A percentile compares a stretch with the other conserved stretches of the same genome.
Evolutionary conservation across 2,888 invertebrate species (phyloP).

Genomic region (Autographa gamma): DNA sequence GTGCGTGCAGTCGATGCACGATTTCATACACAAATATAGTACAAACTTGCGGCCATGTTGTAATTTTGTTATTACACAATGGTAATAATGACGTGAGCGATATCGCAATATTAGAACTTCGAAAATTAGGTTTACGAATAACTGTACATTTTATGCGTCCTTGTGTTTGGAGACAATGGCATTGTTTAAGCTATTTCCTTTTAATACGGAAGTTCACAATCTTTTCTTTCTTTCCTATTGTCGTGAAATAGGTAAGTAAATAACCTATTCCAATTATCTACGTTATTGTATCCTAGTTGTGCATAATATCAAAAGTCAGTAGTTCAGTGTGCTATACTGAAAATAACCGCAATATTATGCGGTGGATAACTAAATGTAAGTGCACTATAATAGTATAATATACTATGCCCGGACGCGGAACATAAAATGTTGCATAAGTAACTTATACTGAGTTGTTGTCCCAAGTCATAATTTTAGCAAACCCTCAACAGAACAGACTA

Average conservation of each 20-base stretch:
- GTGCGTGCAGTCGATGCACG: slow-evolving; percentile 66
- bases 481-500: slow-evolving; percentile 25
- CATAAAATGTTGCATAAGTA: slow-evolving; percentile 25
- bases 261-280: neutral
- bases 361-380: slow-evolving; percentile 17
- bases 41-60: slow-evolving; percentile 63
- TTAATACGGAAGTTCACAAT: neutral
- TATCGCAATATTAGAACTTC: slow-evolving; percentile 34
- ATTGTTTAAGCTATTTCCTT: slow-evolving; percentile 1
- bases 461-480: slow-evolving; percentile 28
- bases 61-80: slow-evolving; percentile 72
- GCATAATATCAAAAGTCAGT: slow-evolving; percentile 21
- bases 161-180: neutral
- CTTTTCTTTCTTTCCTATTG: neutral
- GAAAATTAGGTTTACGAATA: slow-evolving; percentile 16
- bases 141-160: neutral
- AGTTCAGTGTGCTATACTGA: slow-evolving; percentile 42
- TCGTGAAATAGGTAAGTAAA: neutral
- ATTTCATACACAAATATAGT: slow-evolving; percentile 69
- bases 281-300: neutral
- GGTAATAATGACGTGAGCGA: slow-evolving; percentile 59
- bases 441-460: slow-evolving; percentile 14
- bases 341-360: slow-evolving; percentile 33
- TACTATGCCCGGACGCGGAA: slow-evolving; percentile 23
- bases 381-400: slow-evolving; percentile 22